A percentile compares a stretch with the other conserved stretches of the same genome.
Evolutionary conservation across 2,888 invertebrate genomes (phyloP).

Genomic region (Acleris holmiana): DNA sequence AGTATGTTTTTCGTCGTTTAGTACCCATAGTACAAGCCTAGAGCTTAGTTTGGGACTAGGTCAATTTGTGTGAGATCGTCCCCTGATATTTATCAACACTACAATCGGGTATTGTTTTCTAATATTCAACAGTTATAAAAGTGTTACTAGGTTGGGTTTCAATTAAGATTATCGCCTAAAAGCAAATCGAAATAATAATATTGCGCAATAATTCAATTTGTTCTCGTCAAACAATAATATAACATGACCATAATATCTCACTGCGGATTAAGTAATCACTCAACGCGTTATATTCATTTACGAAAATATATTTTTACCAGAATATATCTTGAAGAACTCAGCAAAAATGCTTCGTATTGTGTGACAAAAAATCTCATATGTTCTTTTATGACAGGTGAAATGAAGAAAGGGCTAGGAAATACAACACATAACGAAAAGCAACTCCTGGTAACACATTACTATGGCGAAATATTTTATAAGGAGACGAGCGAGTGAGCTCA

Average conservation of each 20-base stretch:
- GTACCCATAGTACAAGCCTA: too few species aligned
- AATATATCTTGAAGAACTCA: conserved; percentile 15
- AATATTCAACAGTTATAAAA: too few species aligned
- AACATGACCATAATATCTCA: neutral
- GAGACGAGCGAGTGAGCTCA: conserved; percentile 37
- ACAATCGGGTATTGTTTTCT: too few species aligned
- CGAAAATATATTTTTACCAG: conserved; percentile 24
- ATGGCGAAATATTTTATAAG: conserved; percentile 37
- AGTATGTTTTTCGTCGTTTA: too few species aligned
- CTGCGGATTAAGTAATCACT: neutral
- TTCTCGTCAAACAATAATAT: neutral
- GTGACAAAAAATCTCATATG: conserved; percentile 37
- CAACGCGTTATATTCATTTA: conserved; percentile 1
- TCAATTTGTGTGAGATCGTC: too few species aligned
- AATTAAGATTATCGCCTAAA: too few species aligned
- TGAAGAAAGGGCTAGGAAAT: conserved; percentile 36
- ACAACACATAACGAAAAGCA: conserved; percentile 35
- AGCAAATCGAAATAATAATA: too few species aligned
- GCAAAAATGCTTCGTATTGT: conserved; percentile 32
- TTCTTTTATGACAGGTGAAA: conserved; percentile 35
- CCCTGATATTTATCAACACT: too few species aligned
- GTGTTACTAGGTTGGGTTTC: too few species aligned
- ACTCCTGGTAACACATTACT: conserved; percentile 32
- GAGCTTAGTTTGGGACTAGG: too few species aligned
- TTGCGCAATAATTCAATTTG: neutral